Evolutionary conservation across 2,113 vertebrate species (phyloP).

Genomic region (Zosterops pallidus): DNA sequence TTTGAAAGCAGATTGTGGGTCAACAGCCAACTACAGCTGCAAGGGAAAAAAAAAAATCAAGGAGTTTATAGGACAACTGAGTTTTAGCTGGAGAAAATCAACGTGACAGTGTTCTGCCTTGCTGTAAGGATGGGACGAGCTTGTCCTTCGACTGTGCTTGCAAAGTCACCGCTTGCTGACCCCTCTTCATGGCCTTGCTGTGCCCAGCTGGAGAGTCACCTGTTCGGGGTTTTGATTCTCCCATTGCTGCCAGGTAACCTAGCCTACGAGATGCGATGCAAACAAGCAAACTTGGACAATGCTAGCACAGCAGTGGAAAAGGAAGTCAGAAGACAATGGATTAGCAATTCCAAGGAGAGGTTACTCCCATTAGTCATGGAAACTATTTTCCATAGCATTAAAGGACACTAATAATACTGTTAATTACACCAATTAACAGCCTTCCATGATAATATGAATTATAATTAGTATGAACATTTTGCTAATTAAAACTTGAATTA

Average conservation of each 20-base stretch:
- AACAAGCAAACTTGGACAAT: not conserved
- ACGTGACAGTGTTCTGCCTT: not conserved
- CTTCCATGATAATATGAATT: constrained; percentile 15
- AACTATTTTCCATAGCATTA: not conserved
- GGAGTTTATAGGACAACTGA: not conserved
- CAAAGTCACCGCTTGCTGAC: not conserved
- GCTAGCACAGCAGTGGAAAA: not conserved
- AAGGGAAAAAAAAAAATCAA: not conserved
- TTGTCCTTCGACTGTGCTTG: rapidly evolving
- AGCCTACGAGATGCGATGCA: not conserved
- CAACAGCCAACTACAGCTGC: not conserved
- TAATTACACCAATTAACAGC: constrained; percentile 29
- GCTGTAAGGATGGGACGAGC: not conserved
- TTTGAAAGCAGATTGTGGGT: not conserved
- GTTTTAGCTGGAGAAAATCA: not conserved
- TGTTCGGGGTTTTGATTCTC: not conserved
- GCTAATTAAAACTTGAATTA: constrained; percentile 50
- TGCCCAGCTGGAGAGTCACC: not conserved
- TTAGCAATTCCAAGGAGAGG: not conserved
- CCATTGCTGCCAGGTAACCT: not conserved
- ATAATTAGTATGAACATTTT: constrained; percentile 27
- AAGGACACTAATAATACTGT: constrained; percentile 24
- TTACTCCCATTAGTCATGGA: not conserved
- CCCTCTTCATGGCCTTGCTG: not conserved
- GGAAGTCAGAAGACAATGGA: not conserved